Evolutionary conservation across 2,113 vertebrate genomes (phyloP).

Genomic region (Sitta europaea): DNA sequence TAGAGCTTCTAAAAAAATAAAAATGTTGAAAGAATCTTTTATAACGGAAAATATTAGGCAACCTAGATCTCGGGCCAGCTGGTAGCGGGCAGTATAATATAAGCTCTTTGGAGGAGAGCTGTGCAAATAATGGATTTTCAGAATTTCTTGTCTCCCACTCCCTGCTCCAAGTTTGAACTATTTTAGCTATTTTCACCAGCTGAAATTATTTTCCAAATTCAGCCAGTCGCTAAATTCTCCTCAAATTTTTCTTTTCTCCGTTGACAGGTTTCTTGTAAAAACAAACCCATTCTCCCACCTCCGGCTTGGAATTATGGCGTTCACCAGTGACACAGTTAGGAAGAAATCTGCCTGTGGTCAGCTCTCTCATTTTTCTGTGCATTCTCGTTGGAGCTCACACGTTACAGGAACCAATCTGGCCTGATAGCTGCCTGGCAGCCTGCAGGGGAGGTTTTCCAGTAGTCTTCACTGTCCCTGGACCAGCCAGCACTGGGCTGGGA

Average conservation of each 20-base stretch:
- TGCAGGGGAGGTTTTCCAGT: neutral
- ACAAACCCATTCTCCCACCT: neutral
- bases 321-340: slow-evolving; percentile 13
- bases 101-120: slow-evolving; percentile 19
- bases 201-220: slow-evolving; percentile 15
- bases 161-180: neutral
- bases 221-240: neutral
- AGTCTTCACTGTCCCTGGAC: neutral
- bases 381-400: neutral
- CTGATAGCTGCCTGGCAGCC: neutral
- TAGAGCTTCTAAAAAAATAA: slow-evolving; percentile 59
- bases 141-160: neutral
- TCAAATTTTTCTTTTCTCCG: neutral
- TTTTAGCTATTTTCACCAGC: slow-evolving; percentile 40
- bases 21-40: slow-evolving; percentile 58
- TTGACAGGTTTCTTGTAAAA: slow-evolving; percentile 24
- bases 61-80: neutral
- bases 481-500: neutral
- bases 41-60: slow-evolving; percentile 63
- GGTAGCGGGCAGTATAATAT: slow-evolving; percentile 40
- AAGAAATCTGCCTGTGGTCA: slow-evolving; percentile 50
- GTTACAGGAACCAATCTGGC: neutral
- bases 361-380: neutral
- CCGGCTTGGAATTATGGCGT: neutral
- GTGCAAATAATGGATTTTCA: slow-evolving; percentile 43